Evolutionary conservation across 2,888 invertebrate genomes (phyloP).

Genomic region (Deroplatys truncata): DNA sequence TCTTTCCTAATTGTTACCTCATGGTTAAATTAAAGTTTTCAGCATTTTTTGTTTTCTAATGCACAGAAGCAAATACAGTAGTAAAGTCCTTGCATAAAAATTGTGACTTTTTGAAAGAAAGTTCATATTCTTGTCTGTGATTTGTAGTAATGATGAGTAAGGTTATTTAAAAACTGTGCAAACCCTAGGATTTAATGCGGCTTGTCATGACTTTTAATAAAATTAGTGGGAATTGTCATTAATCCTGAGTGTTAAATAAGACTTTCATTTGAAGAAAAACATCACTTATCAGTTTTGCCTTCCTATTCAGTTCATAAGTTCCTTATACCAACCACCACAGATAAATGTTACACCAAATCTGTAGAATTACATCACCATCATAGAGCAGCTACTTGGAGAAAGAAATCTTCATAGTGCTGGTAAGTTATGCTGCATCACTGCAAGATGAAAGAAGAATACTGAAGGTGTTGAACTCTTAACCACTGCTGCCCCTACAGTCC

Average conservation of each 20-base stretch:
- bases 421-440: neutral
- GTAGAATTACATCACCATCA: neutral
- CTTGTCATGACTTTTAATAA: neutral
- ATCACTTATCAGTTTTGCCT: neutral
- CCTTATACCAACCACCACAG: neutral
- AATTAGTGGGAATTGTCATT: neutral
- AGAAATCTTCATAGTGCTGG: neutral
- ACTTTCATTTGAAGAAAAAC: neutral
- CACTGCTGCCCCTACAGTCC: too few species aligned
- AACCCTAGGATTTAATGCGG: neutral
- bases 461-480: too few species aligned
- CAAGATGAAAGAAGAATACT: too few species aligned
- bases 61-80: neutral
- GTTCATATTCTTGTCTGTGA: neutral
- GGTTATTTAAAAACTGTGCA: neutral
- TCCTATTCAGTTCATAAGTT: neutral
- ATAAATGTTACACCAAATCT: neutral
- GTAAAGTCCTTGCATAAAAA: neutral
- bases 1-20: neutral
- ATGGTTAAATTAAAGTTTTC: neutral
- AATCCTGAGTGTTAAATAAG: neutral
- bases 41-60: neutral
- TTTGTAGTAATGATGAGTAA: neutral
- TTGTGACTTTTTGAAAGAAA: neutral
- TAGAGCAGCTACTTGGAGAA: neutral